These are phyloP conservation scores for Heliocidaris tuberculata DNA, from an alignment of 35 echinoderm and acorn worm genomes.

Conservation along the genomic window DNA sequence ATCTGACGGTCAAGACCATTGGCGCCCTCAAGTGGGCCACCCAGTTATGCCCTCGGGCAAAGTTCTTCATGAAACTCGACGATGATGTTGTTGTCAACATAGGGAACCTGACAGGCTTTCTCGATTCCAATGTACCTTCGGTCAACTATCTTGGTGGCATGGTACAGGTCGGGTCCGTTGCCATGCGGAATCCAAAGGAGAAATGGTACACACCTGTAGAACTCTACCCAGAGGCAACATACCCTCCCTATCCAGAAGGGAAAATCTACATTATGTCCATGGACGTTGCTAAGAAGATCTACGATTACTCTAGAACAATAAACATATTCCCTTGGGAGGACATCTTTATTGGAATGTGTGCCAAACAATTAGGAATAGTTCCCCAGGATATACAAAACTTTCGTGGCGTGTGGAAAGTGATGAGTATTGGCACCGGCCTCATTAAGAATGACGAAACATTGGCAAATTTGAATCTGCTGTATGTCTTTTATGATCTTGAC, in stretches of 20 bases:
- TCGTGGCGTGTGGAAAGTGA: neutral
- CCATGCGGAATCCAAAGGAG: conserved; percentile 32
- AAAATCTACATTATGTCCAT: conserved; percentile 79
- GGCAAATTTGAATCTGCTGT: neutral
- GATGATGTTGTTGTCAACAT: conserved; percentile 77
- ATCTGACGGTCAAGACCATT: conserved; percentile 78
- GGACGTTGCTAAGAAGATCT: conserved; percentile 43
- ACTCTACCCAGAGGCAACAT: conserved; percentile 52
- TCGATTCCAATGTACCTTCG: neutral
- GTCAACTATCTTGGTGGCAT: conserved; percentile 44
- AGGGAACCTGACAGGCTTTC: conserved; percentile 46
- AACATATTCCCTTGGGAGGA: conserved; percentile 54
- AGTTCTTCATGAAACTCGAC: conserved; percentile 89
- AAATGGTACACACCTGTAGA: conserved; percentile 62
- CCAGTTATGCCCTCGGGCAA: conserved; percentile 57
- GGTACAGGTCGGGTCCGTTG: neutral
- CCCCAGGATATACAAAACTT: neutral
- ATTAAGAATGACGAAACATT: neutral
- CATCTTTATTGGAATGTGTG: conserved; percentile 51
- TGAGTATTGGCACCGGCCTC: neutral
- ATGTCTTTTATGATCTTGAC: conserved; percentile 17
- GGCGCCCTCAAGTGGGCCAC: conserved; percentile 85
- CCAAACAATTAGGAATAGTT: conserved; percentile 16
- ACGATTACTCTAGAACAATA: neutral
- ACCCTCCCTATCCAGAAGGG: conserved; percentile 79